Conservation (phyloP, 2,113 vertebrate genomes). For the Thinocorus orbignyianus region DNA sequence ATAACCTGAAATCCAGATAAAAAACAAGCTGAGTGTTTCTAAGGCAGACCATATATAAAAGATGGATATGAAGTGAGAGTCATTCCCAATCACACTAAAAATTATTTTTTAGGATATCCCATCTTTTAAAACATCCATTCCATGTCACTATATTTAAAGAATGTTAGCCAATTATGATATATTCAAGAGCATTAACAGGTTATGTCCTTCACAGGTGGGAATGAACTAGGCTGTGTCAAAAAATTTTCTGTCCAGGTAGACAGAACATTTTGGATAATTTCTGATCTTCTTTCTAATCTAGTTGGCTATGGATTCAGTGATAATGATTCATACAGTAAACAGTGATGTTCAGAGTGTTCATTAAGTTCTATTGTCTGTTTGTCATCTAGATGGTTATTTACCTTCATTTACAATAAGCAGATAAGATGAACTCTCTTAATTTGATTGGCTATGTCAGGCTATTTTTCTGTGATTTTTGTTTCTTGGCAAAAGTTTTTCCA, state of each 20-base stretch:
- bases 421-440: neutral
- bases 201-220: neutral
- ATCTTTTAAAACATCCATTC: neutral
- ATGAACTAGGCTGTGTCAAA: neutral
- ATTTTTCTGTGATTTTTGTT: constrained; percentile 12
- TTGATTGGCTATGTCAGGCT: neutral
- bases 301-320: neutral
- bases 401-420: neutral
- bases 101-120: neutral
- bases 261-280: neutral
- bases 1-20: neutral
- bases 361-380: constrained; percentile 28
- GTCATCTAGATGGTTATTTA: constrained; percentile 13
- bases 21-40: neutral
- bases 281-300: neutral
- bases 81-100: neutral
- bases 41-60: neutral
- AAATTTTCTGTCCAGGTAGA: neutral
- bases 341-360: constrained; percentile 2
- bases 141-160: neutral
- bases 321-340: constrained; percentile 24
- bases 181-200: neutral
- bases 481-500: constrained; percentile 29
- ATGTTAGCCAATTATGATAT: neutral
- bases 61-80: neutral